Base-by-base conservation (phyloP, 1,140 invertebrate genomes). In the Leptinotarsa defecta region DNA sequence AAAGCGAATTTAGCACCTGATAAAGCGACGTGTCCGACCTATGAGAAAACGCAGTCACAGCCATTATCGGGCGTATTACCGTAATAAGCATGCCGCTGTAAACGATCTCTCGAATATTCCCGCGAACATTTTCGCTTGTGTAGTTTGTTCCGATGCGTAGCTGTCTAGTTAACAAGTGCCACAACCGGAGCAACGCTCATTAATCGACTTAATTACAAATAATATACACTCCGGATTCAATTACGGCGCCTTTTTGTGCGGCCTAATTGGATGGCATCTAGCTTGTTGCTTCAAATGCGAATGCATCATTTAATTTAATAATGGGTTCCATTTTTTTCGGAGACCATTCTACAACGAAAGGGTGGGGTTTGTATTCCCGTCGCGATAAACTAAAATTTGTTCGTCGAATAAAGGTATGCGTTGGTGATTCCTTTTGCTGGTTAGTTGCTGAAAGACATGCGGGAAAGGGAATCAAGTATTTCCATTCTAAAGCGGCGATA, bases 241-340 rank as follows among this genome's bases (percentile, higher is more conserved):
- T 65, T 65, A 65, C 64, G 64, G 64, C 64, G 64, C 64, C 64
- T 65, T 65, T 34, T 65, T 65, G 27, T 65, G 27, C 64, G 4
- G 64, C 17, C 64, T 65, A 65, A 65, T 65, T 65, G 64, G 64
- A 65, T 65, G 64, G 64, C 64, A 65, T 65, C 64, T 65, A 24
- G 64, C 64, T 65, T 65, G 64, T 65, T 65, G 20, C 27, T 20
- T 65, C 27, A 65, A 65, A 65, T 65, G 11, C 27, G 64, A 22
- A 65, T 65, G 64, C 64, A 65, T 65, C 64, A 65, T 65, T 65
- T 65, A 65, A 65, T 65, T 65, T 65, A 65, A 65, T 65, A 65
- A 65, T 65, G 64, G 64, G 64, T 65, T 65, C 64, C 27, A 65
- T 65, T 34, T 65, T 65, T 65, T 65, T 34, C 20, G 17, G 64